Conservation (phyloP, 2,888 invertebrate species). For the Andrena camellia region DNA sequence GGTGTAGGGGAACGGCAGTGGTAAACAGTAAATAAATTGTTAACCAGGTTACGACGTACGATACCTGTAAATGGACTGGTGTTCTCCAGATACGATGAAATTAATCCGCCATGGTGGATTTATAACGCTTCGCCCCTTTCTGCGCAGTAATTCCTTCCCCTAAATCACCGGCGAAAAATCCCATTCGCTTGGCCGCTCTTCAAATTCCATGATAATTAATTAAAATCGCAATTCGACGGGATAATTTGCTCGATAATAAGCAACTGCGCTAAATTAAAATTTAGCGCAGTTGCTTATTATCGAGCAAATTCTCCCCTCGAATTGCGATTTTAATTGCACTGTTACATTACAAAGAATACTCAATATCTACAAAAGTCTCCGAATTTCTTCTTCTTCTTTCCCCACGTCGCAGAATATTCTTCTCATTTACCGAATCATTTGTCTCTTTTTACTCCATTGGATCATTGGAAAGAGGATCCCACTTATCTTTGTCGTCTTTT, state of each 20-base stretch:
- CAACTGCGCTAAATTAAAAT: neutral
- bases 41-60: neutral
- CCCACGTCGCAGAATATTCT: no score
- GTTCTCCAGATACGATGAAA: conserved; percentile 79
- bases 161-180: conserved; percentile 77
- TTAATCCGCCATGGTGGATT: conserved; percentile 82
- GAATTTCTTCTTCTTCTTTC: no score
- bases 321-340: no score
- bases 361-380: no score
- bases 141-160: conserved; percentile 65
- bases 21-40: neutral
- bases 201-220: conserved; percentile 78
- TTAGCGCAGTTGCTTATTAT: no score
- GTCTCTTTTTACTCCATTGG: no score
- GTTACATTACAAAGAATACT: neutral
- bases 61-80: conserved; percentile 45
- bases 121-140: conserved; percentile 75
- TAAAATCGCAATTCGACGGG: conserved; percentile 73
- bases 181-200: conserved; percentile 64
- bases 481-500: no score
- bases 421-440: no score
- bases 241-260: conserved; percentile 11
- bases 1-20: neutral
- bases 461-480: no score
- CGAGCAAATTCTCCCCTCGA: no score